Evolutionary conservation across 2,797 vertebrate species (phyloP).

Genomic region (Schizopygopsis malacanthus): DNA sequence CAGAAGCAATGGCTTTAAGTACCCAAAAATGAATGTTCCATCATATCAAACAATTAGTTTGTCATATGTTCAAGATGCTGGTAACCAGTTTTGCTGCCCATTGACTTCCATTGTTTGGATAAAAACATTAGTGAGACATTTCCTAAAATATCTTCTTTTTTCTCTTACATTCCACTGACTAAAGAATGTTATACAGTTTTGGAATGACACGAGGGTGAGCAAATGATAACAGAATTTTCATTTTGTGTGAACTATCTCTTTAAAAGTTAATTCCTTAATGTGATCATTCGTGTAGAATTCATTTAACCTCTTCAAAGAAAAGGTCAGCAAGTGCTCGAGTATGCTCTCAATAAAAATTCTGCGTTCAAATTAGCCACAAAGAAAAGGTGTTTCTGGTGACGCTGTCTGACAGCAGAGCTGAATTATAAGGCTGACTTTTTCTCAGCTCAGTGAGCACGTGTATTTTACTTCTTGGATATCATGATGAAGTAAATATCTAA

Average conservation of each 20-base stretch:
- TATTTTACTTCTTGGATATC: not conserved
- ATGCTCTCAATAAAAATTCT: not conserved
- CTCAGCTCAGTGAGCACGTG: not conserved
- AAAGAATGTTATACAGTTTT: not conserved
- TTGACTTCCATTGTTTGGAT: not conserved
- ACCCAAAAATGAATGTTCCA: not conserved
- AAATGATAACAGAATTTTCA: not conserved
- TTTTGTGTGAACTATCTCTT: not conserved
- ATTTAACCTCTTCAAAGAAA: constrained; percentile 17
- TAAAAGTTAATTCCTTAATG: not conserved
- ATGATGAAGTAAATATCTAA: not conserved
- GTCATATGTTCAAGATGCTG: not conserved
- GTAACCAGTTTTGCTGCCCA: not conserved
- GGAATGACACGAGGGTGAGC: not conserved
- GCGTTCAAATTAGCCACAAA: not conserved
- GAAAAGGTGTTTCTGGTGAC: not conserved
- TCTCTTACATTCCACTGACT: not conserved
- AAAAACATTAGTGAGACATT: not conserved
- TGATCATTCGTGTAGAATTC: constrained; percentile 11
- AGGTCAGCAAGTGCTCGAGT: not conserved
- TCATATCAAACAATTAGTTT: not conserved
- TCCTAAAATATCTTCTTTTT: not conserved
- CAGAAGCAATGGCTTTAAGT: not conserved
- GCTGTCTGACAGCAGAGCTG: constrained; percentile 7
- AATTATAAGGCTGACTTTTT: not conserved